Base-by-base conservation (phyloP, 2,797 vertebrate genomes). In the Hafferia zeledoni region DNA sequence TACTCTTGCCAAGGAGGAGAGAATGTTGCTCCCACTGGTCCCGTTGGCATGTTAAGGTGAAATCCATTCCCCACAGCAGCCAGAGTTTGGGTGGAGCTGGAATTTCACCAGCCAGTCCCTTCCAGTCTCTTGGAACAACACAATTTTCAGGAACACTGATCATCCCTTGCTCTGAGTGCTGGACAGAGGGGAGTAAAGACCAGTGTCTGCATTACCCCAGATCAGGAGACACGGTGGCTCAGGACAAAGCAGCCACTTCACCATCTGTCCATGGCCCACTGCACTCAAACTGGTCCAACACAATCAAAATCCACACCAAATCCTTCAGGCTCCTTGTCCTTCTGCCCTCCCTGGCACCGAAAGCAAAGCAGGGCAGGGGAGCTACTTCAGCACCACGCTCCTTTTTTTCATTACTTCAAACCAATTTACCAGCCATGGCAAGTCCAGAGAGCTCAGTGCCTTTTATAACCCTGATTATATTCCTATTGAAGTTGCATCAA, bases 401-500 rank as follows among this genome's bases (percentile, higher is more conserved):
- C 30, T 49, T 49, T 57, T 57, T 71, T 74, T 82, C 46, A 75
- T 87, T 81, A 68, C 57, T 74, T 85, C 28, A 68, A 81, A 77
- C 43, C 67, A 43, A 76, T 75, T 79, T 52, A 87, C 91, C 1
- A 2, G 41, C 59, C 25, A 18, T 3, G 70, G 31, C 44, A 80
- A 89, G 75, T 18, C 56, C 35, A 53, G 39, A 61, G 60, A 67
- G 30, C 70, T 79, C 78, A 79, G 55, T 70, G 57, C 59, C 65
- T 88, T 77, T 87, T 70, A 67, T 50, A 91, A 88, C 57, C 59
- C 46, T 37, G 37, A 31, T 56, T 63, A 91, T 67, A 67, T 30
- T 76, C 76, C 74, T 79, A 82, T 70, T 79, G 86, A 87, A 88
- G 59, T 10, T 67, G 69, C 67, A 60, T 50, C 63, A 39, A 88